Evolutionary conservation across 92 coral and sea anemone genomes (phyloP), one percentile per base, ranked within the genome.

Genomic region (Ricordea florida): DNA sequence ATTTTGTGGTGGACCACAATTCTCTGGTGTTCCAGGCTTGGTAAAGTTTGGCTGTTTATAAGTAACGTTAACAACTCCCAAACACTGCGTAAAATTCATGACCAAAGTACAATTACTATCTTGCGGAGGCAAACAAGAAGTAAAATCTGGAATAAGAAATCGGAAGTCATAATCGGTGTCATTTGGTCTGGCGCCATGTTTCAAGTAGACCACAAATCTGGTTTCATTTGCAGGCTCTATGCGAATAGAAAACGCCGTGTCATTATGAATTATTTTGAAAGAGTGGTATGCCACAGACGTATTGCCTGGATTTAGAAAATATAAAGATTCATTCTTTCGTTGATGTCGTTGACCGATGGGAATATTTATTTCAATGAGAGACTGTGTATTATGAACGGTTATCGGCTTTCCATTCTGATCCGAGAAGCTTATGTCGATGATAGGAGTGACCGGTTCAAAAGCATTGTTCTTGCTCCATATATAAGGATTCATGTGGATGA

Each of bases 51-150:
- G 59, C 2, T 21, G 25, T 8, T 67, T 51, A 35, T 67, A 67
- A 1, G 74, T 18, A 3, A 34, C 61, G 17, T 22, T 49, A 0
- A 6, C 44, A 36, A n/a, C 41, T 15, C 66, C 78, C 62, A 81
- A 36, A 45, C 96, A 90, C 47, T 76, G 45, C 45, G 60, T 67
- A 41, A 90, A 90, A 10, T 74, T 57, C 0, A 32, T 24, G 10
- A 86, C 85, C 0, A 70, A 51, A 13, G 73, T 90, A 67, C 96
- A 90, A 66, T 81, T 90, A 30, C 73, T 82, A 6, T 83, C 64
- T 17, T 20, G 53, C 1, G 84, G 79, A 3, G 84, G 89, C 1
- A 90, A 68, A 21, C 96, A 90, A 0, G 96, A 90, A 2, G 89
- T 23, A 21, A 90, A 80, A 52, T 90, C 88, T 5, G 96, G 96